These are phyloP conservation scores for Nyctibius grandis DNA, from an alignment of 2,797 vertebrate species.

Conservation along the genomic window DNA sequence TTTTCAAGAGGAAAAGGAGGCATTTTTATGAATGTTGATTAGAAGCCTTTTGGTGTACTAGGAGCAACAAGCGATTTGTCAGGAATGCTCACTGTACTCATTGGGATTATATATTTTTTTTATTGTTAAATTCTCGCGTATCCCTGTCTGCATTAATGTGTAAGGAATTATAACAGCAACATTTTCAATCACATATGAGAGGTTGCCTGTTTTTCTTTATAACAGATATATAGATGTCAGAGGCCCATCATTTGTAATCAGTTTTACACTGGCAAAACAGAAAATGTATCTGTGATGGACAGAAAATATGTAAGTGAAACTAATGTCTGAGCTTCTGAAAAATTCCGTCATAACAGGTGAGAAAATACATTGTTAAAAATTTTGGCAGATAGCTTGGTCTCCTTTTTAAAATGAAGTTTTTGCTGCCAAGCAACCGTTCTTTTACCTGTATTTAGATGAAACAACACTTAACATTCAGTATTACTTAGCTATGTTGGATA, in stretches of 20 bases:
- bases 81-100: neutral
- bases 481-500: neutral
- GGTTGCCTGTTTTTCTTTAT: neutral
- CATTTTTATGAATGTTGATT: neutral
- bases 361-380: slow-evolving; percentile 4
- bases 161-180: neutral
- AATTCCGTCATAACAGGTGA: slow-evolving; percentile 5
- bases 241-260: neutral
- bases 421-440: neutral
- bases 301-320: slow-evolving; percentile 25
- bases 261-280: neutral
- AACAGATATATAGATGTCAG: neutral
- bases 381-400: neutral
- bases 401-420: neutral
- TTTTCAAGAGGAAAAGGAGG: neutral
- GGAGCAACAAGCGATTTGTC: neutral
- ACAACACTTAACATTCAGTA: slow-evolving; percentile 1
- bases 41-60: neutral
- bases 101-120: neutral
- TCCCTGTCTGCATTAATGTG: neutral
- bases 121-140: neutral
- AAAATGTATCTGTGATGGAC: neutral
- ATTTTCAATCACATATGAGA: neutral
- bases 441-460: slow-evolving; percentile 27
- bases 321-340: slow-evolving; percentile 3